phyloP scores from a whole-genome alignment of 2,888 invertebrate genomes.

The Drosophila meridiana region DNA sequence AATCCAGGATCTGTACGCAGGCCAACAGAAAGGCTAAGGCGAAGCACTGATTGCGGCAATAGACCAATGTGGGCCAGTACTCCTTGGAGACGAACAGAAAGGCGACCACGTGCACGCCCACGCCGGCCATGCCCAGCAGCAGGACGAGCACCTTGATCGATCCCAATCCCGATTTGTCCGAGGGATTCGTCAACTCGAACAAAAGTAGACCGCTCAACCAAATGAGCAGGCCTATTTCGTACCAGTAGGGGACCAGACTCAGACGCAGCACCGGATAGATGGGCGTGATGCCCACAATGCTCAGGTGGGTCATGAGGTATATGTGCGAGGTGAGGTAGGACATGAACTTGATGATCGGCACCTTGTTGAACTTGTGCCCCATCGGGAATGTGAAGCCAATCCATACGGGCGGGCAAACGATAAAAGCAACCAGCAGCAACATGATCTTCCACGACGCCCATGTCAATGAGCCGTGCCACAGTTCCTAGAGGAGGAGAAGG shows the following conservation, averaged over 20 bases:
- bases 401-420: slow-evolving; percentile 98
- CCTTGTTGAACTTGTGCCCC: slow-evolving; percentile 98
- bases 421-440: slow-evolving; percentile 95
- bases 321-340: slow-evolving; percentile 99
- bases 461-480: slow-evolving; percentile 98
- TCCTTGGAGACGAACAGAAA: slow-evolving; percentile 89
- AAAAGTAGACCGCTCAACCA: slow-evolving; percentile 97
- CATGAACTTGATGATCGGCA: slow-evolving; percentile 99
- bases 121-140: slow-evolving; percentile 94
- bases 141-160: slow-evolving; percentile 96
- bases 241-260: slow-evolving; percentile 95
- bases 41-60: slow-evolving; percentile 98
- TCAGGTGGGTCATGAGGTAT: slow-evolving; percentile 96
- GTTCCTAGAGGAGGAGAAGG: slow-evolving; percentile 89
- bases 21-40: slow-evolving; percentile 97
- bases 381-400: slow-evolving; percentile 97
- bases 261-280: slow-evolving; percentile 92
- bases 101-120: slow-evolving; percentile 94
- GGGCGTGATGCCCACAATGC: slow-evolving; percentile 95
- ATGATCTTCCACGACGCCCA: slow-evolving; percentile 98
- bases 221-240: slow-evolving; percentile 97
- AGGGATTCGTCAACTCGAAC: slow-evolving; percentile 98
- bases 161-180: slow-evolving; percentile 98
- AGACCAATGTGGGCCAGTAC: slow-evolving; percentile 95
- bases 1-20: slow-evolving; percentile 98